These are phyloP conservation scores for Tragelaphus imberbis DNA, from an alignment of 2,113 vertebrate species.

Conservation along the genomic window DNA sequence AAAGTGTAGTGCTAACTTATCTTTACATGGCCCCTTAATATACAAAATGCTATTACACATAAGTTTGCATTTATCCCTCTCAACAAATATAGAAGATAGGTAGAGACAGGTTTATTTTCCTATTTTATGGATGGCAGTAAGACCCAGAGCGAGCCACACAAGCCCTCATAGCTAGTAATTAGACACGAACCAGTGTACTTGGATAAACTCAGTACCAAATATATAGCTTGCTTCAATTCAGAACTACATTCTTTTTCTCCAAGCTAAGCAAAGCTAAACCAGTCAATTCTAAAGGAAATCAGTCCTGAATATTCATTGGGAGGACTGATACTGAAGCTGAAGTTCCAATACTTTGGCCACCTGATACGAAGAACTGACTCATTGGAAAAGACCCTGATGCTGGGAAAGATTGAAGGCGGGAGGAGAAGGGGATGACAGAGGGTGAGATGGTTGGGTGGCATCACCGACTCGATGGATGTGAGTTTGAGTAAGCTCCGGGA, in stretches of 20 bases:
- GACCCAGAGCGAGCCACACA: background rate
- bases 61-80: background rate
- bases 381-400: background rate
- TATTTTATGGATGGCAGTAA: background rate
- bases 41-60: background rate
- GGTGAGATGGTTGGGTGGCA: background rate
- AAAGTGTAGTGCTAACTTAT: background rate
- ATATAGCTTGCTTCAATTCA: background rate
- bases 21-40: background rate
- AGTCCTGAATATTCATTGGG: background rate
- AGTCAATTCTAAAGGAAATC: background rate
- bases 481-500: accelerated
- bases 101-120: background rate
- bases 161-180: background rate
- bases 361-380: background rate
- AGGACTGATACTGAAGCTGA: background rate
- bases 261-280: background rate
- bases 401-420: background rate
- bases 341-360: background rate
- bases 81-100: background rate
- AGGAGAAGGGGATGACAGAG: background rate
- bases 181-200: background rate
- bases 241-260: background rate
- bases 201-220: background rate
- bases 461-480: accelerated